Evolutionary conservation across 2,797 vertebrate genomes (phyloP).

Genomic region (Poeciliopsis presidionis): DNA sequence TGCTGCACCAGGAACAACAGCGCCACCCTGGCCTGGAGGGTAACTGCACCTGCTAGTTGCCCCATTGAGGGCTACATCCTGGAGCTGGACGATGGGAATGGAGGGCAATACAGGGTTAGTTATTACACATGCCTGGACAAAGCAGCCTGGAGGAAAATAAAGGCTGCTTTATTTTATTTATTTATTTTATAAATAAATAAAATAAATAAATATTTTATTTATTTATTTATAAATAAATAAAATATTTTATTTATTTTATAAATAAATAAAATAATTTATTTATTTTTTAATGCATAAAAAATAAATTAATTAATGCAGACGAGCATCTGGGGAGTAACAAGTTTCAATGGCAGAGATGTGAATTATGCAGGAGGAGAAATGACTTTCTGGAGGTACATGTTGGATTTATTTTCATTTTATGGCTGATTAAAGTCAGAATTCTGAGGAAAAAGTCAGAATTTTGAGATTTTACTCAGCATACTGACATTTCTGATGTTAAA

Average conservation of each 20-base stretch:
- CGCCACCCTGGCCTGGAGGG: slow-evolving; percentile 95
- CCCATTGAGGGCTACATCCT: slow-evolving; percentile 95
- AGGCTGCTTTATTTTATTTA: too few relatives aligned
- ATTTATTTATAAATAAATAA: too few relatives aligned
- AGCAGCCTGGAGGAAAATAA: background rate
- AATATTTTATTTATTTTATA: too few relatives aligned
- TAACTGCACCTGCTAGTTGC: slow-evolving; percentile 80
- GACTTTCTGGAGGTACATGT: background rate
- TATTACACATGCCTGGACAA: background rate
- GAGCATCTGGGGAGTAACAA: too few relatives aligned
- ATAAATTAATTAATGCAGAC: background rate
- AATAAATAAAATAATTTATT: too few relatives aligned
- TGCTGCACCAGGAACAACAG: slow-evolving; percentile 97
- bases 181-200: too few relatives aligned
- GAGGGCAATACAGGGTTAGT: slow-evolving; percentile 94
- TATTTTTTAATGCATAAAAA: background rate
- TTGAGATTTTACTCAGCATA: background rate
- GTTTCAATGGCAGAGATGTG: background rate
- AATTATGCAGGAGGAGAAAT: background rate
- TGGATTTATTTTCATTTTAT: background rate
- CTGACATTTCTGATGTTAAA: background rate
- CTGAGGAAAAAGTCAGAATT: background rate
- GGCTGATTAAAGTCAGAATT: background rate
- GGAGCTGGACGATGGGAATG: slow-evolving; percentile 96
- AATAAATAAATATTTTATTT: too few relatives aligned